Base-by-base conservation (phyloP, 2,888 invertebrate species). In the Onthophagus sagittarius region DNA sequence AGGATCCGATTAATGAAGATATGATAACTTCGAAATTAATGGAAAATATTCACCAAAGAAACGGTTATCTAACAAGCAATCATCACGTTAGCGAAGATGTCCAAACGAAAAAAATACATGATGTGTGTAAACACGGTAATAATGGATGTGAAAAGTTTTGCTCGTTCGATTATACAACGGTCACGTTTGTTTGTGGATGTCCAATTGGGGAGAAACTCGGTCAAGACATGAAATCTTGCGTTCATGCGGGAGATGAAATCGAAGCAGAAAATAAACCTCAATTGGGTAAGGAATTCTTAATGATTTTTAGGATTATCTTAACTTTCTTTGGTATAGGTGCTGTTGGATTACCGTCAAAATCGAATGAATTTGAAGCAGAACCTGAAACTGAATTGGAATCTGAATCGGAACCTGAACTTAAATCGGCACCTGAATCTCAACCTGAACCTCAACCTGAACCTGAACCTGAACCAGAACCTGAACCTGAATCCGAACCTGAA, bases 151-250 rank as follows among this genome's bases (percentile, higher is more conserved):
- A 92, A 77, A 87, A 92, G 77, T 86, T 85, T 9, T 94, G 94
- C 82, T 84, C 86, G 71, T 94, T 92, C 80, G 90, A 93, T 82
- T 90, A 90, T 79, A 84, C 85, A 23, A 31, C 69, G 5, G 87
- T 91, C 73, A 88, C 89, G 70, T 93, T 94, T 81, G 84, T 84
- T 33, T 94, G 94, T 81, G 86, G 84, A 2, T 94, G 94, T 82
- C 89, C 90, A 7, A 83, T 85, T 62, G 89, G 88, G 33, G 80
- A 89, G 86, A 79, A 86, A 71, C 81, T 93, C 82, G 85, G 85
- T 81, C 77, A 76, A 11, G 85, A 85, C 78, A 85, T 83, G 13
- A 88, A 87, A 80, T 31, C 67, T 5, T 67, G 67, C 67, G 67
- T 31, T 31, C 67, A 32, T 67, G 32, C 31, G 0, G 23, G 23